Percentiles rank a stretch among this genome's conserved stretches.
These are phyloP conservation scores for Verasper variegatus DNA, from an alignment of 2,113 vertebrate genomes.

Conservation along the genomic window DNA sequence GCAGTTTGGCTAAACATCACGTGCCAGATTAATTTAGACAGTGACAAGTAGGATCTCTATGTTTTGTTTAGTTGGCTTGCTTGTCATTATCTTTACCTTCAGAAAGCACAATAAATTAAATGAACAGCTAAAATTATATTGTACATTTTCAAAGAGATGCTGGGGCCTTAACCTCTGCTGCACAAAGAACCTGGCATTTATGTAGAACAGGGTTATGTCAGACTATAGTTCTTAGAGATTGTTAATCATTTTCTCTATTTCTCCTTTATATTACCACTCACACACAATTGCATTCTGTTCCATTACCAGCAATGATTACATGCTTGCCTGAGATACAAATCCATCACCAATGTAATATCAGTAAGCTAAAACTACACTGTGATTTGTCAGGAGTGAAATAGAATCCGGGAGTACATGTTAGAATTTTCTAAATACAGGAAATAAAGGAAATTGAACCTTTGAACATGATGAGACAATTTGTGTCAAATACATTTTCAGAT, in stretches of 20 bases:
- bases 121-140: neutral
- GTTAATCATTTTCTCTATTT: no score
- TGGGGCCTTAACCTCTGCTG: neutral
- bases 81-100: neutral
- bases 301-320: neutral
- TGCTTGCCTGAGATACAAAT: neutral
- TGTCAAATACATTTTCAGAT: neutral
- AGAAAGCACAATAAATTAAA: neutral
- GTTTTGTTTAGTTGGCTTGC: neutral
- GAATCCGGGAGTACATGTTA: neutral
- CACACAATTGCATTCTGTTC: neutral
- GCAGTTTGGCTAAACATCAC: slow-evolving; percentile 1
- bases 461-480: neutral
- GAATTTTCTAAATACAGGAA: neutral
- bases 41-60: neutral
- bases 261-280: neutral
- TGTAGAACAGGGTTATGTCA: neutral
- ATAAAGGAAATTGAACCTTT: neutral
- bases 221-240: neutral
- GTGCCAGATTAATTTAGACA: neutral
- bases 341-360: neutral
- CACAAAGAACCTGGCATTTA: neutral
- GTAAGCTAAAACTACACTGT: neutral
- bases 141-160: neutral
- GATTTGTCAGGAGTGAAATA: neutral